phyloP scores from a whole-genome alignment of 2,797 vertebrate species.

The Pipistrellus pygmaeus region DNA sequence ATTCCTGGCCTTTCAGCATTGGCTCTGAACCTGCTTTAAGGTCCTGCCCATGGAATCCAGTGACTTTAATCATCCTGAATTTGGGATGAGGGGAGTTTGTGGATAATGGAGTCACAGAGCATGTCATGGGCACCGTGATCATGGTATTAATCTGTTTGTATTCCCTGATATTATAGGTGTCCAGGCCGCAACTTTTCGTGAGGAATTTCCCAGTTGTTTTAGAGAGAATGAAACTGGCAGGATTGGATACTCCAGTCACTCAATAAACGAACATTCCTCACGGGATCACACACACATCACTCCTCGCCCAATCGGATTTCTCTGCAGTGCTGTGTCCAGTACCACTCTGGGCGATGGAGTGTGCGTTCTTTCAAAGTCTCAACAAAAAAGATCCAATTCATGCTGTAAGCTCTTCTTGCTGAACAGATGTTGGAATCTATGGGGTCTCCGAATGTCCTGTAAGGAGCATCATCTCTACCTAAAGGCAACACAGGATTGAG shows the following conservation, averaged over 20 bases:
- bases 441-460: background rate
- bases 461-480: background rate
- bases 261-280: background rate
- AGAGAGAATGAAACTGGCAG: accelerated
- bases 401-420: background rate
- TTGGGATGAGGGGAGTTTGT: constrained; percentile 63
- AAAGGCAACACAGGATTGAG: background rate
- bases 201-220: background rate
- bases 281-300: accelerated
- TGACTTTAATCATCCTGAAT: constrained; percentile 62
- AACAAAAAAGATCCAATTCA: background rate
- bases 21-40: background rate
- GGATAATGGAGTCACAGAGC: constrained; percentile 42
- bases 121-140: background rate
- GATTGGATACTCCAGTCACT: background rate
- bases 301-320: background rate
- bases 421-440: background rate
- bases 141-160: background rate
- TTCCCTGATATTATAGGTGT: background rate
- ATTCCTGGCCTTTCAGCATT: background rate
- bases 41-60: constrained; percentile 41
- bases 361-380: background rate
- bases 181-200: background rate
- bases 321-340: too few species aligned
- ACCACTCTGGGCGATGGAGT: background rate